phyloP scores from a whole-genome alignment of 1,140 invertebrate genomes.

The Trypoxylus dichotomus region DNA sequence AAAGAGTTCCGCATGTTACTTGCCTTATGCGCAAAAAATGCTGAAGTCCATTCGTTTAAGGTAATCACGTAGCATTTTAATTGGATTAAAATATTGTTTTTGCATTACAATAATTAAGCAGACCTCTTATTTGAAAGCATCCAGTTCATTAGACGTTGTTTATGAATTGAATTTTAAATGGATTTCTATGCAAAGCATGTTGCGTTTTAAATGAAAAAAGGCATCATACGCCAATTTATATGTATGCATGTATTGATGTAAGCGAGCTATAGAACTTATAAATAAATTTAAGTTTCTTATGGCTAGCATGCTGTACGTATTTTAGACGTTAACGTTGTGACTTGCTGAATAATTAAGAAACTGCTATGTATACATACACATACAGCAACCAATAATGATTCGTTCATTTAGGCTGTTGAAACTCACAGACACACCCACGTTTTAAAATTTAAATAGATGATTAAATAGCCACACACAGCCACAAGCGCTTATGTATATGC shows the following conservation, averaged over 20 bases:
- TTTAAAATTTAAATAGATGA: not conserved
- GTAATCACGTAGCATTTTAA: conserved; percentile 10
- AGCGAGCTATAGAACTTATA: not conserved
- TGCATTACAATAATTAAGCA: conserved; percentile 4
- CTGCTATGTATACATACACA: not conserved
- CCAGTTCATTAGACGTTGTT: conserved; percentile 6
- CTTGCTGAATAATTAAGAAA: not conserved
- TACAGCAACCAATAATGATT: not conserved
- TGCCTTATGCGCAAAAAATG: not conserved
- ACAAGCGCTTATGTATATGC: no score
- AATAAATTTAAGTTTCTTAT: not conserved
- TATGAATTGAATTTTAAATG: not conserved
- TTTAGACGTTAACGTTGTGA: not conserved
- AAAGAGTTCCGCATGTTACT: not conserved
- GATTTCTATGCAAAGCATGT: conserved; percentile 10
- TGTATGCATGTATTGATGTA: not conserved
- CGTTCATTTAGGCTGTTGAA: not conserved
- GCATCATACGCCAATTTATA: conserved; percentile 2
- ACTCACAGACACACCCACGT: not conserved
- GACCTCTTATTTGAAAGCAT: not conserved
- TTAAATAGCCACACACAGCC: not conserved
- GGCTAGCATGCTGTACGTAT: not conserved
- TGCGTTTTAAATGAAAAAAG: not conserved
- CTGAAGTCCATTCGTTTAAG: not conserved
- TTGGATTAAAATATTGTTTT: conserved; percentile 14